A percentile compares a stretch with the other conserved stretches of the same genome.
Conservation (phyloP, 2,797 vertebrate genomes). For the Synaphobranchus kaupii region DNA sequence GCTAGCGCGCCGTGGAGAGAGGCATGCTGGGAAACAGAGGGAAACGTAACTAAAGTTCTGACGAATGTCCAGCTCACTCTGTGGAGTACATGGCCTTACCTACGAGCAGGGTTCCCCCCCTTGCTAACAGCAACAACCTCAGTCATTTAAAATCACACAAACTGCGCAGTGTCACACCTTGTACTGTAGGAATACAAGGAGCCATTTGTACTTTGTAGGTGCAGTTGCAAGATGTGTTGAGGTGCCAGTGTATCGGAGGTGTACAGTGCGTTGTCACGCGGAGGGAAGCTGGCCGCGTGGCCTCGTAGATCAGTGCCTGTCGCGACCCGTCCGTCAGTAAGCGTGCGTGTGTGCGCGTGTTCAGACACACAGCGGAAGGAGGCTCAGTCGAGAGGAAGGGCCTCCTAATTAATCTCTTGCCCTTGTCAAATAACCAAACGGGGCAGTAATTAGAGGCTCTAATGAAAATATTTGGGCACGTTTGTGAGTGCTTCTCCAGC, state of each 20-base stretch:
- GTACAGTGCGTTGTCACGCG: not conserved
- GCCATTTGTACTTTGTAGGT: not conserved
- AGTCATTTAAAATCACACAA: not conserved
- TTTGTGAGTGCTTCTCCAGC: constrained; percentile 22
- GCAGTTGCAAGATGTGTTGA: not conserved
- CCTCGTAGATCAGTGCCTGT: constrained; percentile 37
- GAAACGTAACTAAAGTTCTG: not conserved
- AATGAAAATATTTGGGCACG: constrained; percentile 53
- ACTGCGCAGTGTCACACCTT: too few species aligned
- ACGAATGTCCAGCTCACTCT: not conserved
- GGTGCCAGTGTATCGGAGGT: too few species aligned
- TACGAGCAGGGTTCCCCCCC: not conserved
- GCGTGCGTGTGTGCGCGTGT: constrained; percentile 19
- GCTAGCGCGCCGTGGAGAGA: constrained; percentile 27
- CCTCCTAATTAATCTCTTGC: constrained; percentile 51
- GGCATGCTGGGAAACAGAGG: not conserved
- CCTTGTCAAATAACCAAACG: constrained; percentile 44
- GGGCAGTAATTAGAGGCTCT: constrained; percentile 45
- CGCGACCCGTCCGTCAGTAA: constrained; percentile 37
- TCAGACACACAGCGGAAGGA: constrained; percentile 40
- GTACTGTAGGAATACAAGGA: too few species aligned
- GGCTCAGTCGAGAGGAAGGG: constrained; percentile 19
- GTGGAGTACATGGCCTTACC: not conserved
- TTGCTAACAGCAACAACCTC: not conserved
- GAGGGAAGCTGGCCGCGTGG: not conserved